phyloP scores from a whole-genome alignment of 2,113 vertebrate genomes.

The Orycteropus afer region DNA sequence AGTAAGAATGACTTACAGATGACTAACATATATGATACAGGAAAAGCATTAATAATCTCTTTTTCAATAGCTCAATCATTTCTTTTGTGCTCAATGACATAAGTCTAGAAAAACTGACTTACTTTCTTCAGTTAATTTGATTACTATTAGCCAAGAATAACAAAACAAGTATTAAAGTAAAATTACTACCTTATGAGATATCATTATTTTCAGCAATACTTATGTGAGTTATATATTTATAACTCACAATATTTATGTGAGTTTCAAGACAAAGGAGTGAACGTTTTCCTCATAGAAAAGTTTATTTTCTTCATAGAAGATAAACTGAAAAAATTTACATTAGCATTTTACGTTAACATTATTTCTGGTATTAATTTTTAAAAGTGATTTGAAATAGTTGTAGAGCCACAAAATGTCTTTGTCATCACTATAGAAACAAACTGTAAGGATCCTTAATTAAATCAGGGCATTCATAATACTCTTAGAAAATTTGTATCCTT shows the following conservation, averaged over 20 bases:
- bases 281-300: too few relatives aligned
- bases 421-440: constrained; percentile 12
- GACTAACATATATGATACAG: neutral
- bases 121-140: constrained; percentile 29
- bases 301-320: neutral
- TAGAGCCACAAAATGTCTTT: constrained; percentile 33
- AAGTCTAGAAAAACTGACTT: neutral
- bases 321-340: constrained; percentile 38
- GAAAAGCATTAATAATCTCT: constrained; percentile 28
- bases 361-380: constrained; percentile 15
- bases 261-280: too few relatives aligned
- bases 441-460: neutral
- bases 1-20: neutral
- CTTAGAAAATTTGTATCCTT: neutral
- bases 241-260: too few relatives aligned
- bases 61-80: neutral
- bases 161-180: neutral
- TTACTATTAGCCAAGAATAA: constrained; percentile 24
- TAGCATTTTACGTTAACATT: neutral
- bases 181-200: constrained; percentile 15
- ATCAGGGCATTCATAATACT: neutral
- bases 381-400: neutral
- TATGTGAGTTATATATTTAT: too few relatives aligned
- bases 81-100: neutral
- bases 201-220: neutral